Evolutionary conservation across 2,888 invertebrate species (phyloP).

Genomic region (Timandra comae): DNA sequence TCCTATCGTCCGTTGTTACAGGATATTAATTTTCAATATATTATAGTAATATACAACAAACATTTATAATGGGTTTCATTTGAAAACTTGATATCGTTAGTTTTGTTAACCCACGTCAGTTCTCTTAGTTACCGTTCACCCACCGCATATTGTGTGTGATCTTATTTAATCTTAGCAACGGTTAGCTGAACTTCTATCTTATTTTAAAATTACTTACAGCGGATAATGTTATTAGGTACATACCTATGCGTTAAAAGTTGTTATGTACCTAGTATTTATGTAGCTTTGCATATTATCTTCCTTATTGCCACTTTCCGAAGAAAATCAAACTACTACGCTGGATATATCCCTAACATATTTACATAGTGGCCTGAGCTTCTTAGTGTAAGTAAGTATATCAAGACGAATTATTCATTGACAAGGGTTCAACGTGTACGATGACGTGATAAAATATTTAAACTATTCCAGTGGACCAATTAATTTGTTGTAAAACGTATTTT

Average conservation of each 20-base stretch:
- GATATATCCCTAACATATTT: too few relatives aligned
- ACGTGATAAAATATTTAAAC: constrained; percentile 25
- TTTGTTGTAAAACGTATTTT: too few relatives aligned
- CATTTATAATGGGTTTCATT: constrained; percentile 18
- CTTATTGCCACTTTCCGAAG: too few relatives aligned
- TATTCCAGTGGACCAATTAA: constrained; percentile 16
- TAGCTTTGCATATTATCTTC: too few relatives aligned
- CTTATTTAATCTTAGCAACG: too few relatives aligned
- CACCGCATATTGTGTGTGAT: too few relatives aligned
- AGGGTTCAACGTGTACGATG: constrained; percentile 16
- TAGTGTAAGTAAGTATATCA: constrained; percentile 10
- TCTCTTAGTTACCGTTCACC: constrained; percentile 1
- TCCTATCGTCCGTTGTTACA: constrained; percentile 39
- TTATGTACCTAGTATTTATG: too few relatives aligned
- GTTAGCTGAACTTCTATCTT: too few relatives aligned
- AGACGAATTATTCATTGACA: constrained; percentile 29
- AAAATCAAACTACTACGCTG: too few relatives aligned
- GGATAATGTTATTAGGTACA: too few relatives aligned
- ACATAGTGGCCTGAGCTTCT: constrained; percentile 24
- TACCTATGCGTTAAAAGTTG: too few relatives aligned
- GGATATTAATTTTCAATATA: constrained; percentile 45
- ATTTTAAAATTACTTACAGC: too few relatives aligned
- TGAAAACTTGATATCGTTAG: constrained; percentile 1
- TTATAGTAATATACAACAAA: constrained; percentile 19
- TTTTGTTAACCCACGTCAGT: not conserved